Conservation (phyloP, 2,797 vertebrate genomes). For the Enteromius thamalakanensis region DNA sequence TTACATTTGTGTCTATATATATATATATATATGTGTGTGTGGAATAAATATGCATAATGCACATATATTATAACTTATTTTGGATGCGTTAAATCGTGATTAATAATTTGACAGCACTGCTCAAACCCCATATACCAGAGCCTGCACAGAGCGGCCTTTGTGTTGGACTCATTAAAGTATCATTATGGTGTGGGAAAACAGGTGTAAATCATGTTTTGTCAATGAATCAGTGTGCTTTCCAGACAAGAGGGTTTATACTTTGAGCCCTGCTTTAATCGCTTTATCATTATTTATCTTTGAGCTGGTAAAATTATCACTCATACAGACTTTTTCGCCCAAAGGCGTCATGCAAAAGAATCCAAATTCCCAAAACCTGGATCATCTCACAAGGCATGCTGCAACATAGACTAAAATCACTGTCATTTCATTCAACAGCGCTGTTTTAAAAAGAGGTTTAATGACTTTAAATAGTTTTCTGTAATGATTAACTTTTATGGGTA, state of each 20-base stretch:
- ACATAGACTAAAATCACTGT: background rate
- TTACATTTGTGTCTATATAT: background rate
- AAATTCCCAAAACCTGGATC: constrained; percentile 15
- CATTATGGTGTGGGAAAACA: constrained; percentile 47
- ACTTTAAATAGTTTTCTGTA: background rate
- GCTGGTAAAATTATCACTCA: constrained; percentile 1
- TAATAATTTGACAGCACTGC: background rate
- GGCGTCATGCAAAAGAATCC: background rate
- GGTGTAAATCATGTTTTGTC: constrained; percentile 34
- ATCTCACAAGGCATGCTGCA: constrained; percentile 15
- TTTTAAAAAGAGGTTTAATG: background rate
- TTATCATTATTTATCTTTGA: constrained; percentile 33
- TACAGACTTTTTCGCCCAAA: background rate
- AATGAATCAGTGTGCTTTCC: constrained; percentile 38
- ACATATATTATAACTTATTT: background rate
- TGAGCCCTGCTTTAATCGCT: constrained; percentile 10
- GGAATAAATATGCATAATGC: background rate
- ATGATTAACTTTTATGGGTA: background rate
- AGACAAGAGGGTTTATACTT: background rate
- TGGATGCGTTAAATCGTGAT: background rate
- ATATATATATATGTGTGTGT: background rate
- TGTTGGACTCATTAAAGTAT: constrained; percentile 32
- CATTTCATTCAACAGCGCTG: background rate
- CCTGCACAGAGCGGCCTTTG: constrained; percentile 40
- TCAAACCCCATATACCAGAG: background rate